These are phyloP conservation scores for Macquaria australasica DNA, from an alignment of 2,113 vertebrate genomes.

Conservation along the genomic window DNA sequence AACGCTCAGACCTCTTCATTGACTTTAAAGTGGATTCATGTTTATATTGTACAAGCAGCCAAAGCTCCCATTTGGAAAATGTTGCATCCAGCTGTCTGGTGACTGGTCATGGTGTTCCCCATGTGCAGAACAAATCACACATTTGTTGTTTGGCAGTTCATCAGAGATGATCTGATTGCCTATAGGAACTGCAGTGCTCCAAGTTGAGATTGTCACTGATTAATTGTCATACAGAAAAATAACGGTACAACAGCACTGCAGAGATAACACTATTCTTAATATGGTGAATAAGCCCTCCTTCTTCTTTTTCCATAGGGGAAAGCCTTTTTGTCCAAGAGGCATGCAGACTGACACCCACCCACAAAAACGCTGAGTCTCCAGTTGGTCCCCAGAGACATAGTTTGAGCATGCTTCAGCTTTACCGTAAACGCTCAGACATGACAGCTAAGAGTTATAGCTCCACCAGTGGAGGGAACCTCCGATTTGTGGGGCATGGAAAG, in stretches of 20 bases:
- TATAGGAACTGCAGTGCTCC: background rate
- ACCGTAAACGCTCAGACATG: conserved; percentile 71
- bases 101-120: conserved; percentile 34
- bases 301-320: conserved; percentile 4
- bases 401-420: conserved; percentile 62
- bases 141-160: conserved; percentile 45
- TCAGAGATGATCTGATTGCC: conserved; percentile 23
- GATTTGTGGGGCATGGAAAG: conserved; percentile 58
- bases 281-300: background rate
- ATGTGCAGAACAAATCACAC: conserved; percentile 48
- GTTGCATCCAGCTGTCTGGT: conserved; percentile 59
- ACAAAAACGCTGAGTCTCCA: conserved; percentile 10
- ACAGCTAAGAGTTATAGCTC: conserved; percentile 69
- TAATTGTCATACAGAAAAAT: conserved; percentile 6
- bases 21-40: conserved; percentile 33
- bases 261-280: background rate
- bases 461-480: conserved; percentile 56
- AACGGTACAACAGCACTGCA: background rate
- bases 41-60: conserved; percentile 28
- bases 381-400: conserved; percentile 14
- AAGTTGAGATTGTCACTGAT: conserved; percentile 16
- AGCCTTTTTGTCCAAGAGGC: conserved; percentile 26
- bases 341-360: conserved; percentile 14
- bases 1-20: conserved; percentile 24
- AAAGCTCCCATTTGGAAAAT: conserved; percentile 38